Conservation (phyloP, 2,113 vertebrate species). For the Pleuronectes platessa region DNA sequence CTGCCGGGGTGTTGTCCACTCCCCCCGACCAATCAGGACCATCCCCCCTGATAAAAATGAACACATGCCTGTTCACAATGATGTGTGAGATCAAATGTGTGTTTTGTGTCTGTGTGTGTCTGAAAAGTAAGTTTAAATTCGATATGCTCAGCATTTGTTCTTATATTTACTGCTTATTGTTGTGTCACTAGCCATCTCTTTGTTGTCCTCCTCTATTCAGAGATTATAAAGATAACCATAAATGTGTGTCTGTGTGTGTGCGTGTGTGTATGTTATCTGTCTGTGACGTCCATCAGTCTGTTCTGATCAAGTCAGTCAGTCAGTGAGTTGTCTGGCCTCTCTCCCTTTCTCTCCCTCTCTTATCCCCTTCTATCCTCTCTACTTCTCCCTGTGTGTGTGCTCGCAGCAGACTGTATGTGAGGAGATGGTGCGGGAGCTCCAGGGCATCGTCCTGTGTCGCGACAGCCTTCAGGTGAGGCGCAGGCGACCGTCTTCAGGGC, state of each 20-base stretch:
- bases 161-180: constrained; percentile 8
- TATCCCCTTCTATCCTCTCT: constrained; percentile 10
- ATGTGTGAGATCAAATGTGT: not conserved
- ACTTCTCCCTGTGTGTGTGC: constrained; percentile 63
- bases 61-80: too few relatives aligned
- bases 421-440: constrained; percentile 95
- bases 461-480: constrained; percentile 91
- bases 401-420: constrained; percentile 93
- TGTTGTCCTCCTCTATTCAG: not conserved
- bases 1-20: too few relatives aligned
- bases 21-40: too few relatives aligned
- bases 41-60: not conserved
- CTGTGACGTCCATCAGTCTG: constrained; percentile 50
- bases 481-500: constrained; percentile 74
- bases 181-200: not conserved
- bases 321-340: constrained; percentile 73
- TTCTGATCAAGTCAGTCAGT: constrained; percentile 68
- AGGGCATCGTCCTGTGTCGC: constrained; percentile 93
- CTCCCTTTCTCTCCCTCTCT: constrained; percentile 61
- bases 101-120: constrained; percentile 15
- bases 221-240: constrained; percentile 31
- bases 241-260: constrained; percentile 26
- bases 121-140: constrained; percentile 7
- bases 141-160: constrained; percentile 3
- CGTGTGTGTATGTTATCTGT: constrained; percentile 35